Base-by-base conservation (phyloP, 2,888 invertebrate genomes). In the Macropis europaea region DNA sequence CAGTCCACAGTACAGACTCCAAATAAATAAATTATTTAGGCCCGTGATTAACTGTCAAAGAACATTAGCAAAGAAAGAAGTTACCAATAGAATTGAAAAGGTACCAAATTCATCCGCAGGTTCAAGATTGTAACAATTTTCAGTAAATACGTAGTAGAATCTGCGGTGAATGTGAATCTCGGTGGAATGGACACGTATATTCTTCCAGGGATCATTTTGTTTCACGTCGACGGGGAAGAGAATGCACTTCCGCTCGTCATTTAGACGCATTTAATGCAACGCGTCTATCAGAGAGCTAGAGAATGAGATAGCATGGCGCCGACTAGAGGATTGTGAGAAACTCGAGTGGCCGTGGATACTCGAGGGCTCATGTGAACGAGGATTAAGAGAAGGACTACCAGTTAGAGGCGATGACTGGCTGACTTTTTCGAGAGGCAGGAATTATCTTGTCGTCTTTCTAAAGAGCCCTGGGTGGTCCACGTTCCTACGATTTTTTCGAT, bases 331-430 rank as follows among this genome's bases (percentile, higher is more conserved):
- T 81, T 79, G 82, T 78, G 83, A 84, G 81, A 81, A 83, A 77
- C 78, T 86, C 83, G 77, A 88, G 88, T 87, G 87, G 85, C 69
- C 76, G 77, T 67, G 76, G 75, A 81, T 77, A 79, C 84, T 87
- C 78, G 74, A 83, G 78, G 79, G 79, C 78, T 81, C 83, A 73
- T 79, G 79, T n/a, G 76, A 81, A 80, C 67, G 75, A 79, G 83
- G 87, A 88, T 89, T 89, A 88, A 87, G 87, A 88, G 87, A 86
- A 89, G 88, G 89, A 88, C 87, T 86, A 88, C 88, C 88, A 89
- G 89, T 90, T 90, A 90, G 87, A 83, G 87, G 84, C 88, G 87
- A 90, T 90, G 89, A 90, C 89, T 88, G 73, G 81, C 86, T 85
- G 81, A 85, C 82, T 86, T 88, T 89, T 87, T 85, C 81, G 83